These are phyloP conservation scores for Boleophthalmus pectinirostris DNA, from an alignment of 2,113 vertebrate species.

Conservation along the genomic window DNA sequence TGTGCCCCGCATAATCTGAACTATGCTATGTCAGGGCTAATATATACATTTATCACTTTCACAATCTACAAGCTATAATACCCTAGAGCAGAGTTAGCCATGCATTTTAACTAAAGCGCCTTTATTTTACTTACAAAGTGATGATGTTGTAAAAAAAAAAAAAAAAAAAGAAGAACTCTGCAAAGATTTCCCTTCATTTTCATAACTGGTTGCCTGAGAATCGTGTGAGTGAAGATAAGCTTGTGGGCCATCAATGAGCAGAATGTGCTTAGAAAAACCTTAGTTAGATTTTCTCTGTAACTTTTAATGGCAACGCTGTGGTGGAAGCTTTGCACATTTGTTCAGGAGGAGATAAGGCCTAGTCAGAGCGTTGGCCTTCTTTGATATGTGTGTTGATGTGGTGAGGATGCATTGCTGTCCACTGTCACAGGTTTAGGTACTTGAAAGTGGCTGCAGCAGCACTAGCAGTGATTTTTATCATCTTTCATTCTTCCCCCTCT, in stretches of 20 bases:
- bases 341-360: conserved; percentile 56
- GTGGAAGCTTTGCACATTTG: conserved; percentile 33
- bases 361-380: conserved; percentile 57
- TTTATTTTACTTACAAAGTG: conserved; percentile 24
- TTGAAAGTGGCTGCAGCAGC: conserved; percentile 49
- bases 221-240: conserved; percentile 27
- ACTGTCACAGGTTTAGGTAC: conserved; percentile 60
- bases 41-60: background rate
- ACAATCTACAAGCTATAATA: conserved; percentile 47
- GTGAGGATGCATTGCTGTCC: conserved; percentile 40
- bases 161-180: background rate
- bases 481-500: conserved; percentile 52
- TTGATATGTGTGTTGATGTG: conserved; percentile 45
- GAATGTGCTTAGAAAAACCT: background rate
- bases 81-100: conserved; percentile 3
- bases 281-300: conserved; percentile 55
- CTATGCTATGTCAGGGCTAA: too few relatives aligned
- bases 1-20: too few relatives aligned
- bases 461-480: conserved; percentile 59
- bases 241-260: conserved; percentile 19
- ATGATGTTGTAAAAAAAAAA: conserved; percentile 31
- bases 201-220: conserved; percentile 13
- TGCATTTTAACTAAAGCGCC: conserved; percentile 32
- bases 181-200: conserved; percentile 14
- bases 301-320: conserved; percentile 26